These are phyloP conservation scores for Tribolium madens DNA, from an alignment of 1,140 invertebrate genomes.

Conservation along the genomic window DNA sequence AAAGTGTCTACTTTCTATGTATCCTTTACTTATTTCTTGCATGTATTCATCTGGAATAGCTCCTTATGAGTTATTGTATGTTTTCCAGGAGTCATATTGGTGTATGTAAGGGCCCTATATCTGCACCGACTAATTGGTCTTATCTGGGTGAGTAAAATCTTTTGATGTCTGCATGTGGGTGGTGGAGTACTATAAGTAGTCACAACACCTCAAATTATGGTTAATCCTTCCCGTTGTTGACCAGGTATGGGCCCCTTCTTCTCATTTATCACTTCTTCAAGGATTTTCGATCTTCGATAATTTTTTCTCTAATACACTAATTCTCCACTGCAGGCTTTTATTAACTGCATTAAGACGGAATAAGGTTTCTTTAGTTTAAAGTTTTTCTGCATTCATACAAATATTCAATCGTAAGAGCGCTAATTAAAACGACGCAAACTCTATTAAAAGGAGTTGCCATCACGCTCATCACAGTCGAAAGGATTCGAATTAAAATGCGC, in stretches of 20 bases:
- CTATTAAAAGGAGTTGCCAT: not conserved
- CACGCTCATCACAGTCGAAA: not conserved
- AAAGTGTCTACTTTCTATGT: slow-evolving; percentile 2
- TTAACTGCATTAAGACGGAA: slow-evolving; percentile 21
- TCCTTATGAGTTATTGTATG: slow-evolving; percentile 43
- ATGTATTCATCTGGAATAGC: slow-evolving; percentile 36
- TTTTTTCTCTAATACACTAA: slow-evolving; percentile 8
- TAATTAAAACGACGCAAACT: slow-evolving; percentile 11
- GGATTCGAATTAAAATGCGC: not conserved
- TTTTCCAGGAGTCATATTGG: slow-evolving; percentile 38
- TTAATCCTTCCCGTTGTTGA: slow-evolving; percentile 24
- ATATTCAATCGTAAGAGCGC: slow-evolving; percentile 16
- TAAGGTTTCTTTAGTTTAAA: slow-evolving; percentile 23
- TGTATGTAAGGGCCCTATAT: slow-evolving; percentile 40
- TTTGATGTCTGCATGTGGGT: slow-evolving; percentile 40
- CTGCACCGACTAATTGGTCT: slow-evolving; percentile 13
- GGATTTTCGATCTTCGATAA: slow-evolving; percentile 7
- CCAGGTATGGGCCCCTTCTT: slow-evolving; percentile 19
- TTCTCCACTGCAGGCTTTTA: not conserved
- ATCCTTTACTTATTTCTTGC: slow-evolving; percentile 35
- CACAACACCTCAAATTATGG: not conserved
- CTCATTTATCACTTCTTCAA: slow-evolving; percentile 1
- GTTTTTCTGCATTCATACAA: not conserved
- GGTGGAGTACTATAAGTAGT: slow-evolving; percentile 35
- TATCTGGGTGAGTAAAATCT: slow-evolving; percentile 34